These are phyloP conservation scores for Trichomalopsis sarcophagae DNA, from an alignment of 1,140 invertebrate species.

Conservation along the genomic window DNA sequence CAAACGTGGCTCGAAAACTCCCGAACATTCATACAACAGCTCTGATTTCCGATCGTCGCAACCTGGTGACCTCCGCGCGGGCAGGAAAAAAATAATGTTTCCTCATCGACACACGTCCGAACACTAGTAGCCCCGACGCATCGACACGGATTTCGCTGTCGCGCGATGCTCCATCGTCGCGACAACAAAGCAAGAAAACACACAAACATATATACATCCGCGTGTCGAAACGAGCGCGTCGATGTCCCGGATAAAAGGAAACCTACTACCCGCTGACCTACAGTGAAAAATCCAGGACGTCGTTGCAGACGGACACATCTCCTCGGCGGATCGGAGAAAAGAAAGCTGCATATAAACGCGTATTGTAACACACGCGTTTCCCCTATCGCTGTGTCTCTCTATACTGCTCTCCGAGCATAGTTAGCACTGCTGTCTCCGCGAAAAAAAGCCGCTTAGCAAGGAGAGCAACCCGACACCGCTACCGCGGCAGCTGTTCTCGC, in stretches of 20 bases:
- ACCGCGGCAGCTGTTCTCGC: neutral
- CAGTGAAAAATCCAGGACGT: slow-evolving; percentile 18
- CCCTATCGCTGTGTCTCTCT: neutral
- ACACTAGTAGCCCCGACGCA: neutral
- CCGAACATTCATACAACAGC: no score
- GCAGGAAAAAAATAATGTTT: neutral
- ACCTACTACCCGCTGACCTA: neutral
- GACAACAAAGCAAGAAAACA: neutral
- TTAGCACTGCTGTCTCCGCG: neutral
- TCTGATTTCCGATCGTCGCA: no score
- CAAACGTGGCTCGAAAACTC: no score
- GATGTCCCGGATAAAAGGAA: neutral
- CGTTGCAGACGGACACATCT: neutral
- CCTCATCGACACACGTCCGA: neutral
- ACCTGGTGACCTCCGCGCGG: no score
- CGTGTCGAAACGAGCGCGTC: neutral
- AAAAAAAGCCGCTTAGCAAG: slow-evolving; percentile 11
- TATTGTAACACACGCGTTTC: neutral
- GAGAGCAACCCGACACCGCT: slow-evolving; percentile 3
- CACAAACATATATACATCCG: neutral
- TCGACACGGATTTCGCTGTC: neutral
- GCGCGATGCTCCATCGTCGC: neutral
- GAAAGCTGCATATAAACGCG: neutral
- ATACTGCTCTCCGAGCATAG: no score
- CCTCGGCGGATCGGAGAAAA: neutral